These are phyloP conservation scores for Notarius quadriscutis DNA, from an alignment of 2,113 vertebrate genomes.

Conservation along the genomic window DNA sequence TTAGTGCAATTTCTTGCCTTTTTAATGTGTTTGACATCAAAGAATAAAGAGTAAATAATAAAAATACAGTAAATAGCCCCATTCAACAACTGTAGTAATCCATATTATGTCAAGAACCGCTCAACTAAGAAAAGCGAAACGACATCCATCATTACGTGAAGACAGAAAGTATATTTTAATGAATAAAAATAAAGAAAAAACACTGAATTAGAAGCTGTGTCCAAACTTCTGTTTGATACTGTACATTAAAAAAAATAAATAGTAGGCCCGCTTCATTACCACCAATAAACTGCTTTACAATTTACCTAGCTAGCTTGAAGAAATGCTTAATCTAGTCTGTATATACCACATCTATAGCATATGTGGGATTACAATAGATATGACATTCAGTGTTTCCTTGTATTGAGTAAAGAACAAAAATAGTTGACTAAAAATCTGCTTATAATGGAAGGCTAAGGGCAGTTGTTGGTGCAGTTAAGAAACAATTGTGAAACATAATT, in stretches of 20 bases:
- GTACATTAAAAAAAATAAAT: background rate
- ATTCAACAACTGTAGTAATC: too few relatives aligned
- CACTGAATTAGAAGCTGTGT: too few relatives aligned
- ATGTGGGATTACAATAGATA: background rate
- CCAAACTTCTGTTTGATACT: background rate
- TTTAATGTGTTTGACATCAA: too few relatives aligned
- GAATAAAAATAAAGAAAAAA: too few relatives aligned
- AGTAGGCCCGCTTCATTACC: background rate
- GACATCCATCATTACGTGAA: too few relatives aligned
- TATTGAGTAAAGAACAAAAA: background rate
- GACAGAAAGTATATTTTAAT: too few relatives aligned
- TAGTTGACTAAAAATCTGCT: background rate
- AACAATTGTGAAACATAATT: background rate
- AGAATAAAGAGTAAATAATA: too few relatives aligned
- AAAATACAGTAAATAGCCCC: too few relatives aligned
- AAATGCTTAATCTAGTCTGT: background rate
- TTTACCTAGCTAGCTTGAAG: background rate
- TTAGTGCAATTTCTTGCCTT: too few relatives aligned
- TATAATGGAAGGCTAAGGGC: background rate
- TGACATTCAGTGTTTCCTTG: background rate
- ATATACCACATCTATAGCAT: background rate
- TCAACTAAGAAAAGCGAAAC: too few relatives aligned
- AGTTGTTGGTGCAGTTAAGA: background rate
- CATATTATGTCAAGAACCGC: too few relatives aligned
- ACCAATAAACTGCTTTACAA: background rate